A percentile compares a stretch with the other conserved stretches of the same genome.
phyloP scores from a whole-genome alignment of 2,113 vertebrate genomes.

The Etia nguti region DNA sequence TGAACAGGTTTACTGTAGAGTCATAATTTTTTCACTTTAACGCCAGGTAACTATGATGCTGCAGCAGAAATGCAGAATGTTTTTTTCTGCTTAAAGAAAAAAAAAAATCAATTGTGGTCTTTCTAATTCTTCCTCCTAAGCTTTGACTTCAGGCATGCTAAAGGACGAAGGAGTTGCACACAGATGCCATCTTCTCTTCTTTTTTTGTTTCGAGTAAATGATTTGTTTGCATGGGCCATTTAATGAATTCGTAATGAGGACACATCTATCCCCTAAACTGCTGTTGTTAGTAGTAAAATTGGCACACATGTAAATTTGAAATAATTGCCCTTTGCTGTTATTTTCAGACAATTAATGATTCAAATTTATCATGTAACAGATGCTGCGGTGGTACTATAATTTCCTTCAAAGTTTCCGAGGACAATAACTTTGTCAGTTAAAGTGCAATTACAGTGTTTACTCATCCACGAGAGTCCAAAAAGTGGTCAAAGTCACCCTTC shows the following conservation, averaged over 20 bases:
- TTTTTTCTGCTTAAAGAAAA: slow-evolving; percentile 4
- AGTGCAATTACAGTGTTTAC: slow-evolving; percentile 72
- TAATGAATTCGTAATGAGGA: neutral
- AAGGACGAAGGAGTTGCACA: slow-evolving; percentile 4
- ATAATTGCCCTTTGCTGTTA: neutral
- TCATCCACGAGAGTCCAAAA: slow-evolving; percentile 46
- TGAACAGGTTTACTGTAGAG: slow-evolving; percentile 63
- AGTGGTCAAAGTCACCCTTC: slow-evolving; percentile 25
- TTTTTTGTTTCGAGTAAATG: neutral
- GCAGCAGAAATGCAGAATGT: slow-evolving; percentile 43
- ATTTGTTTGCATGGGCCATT: neutral
- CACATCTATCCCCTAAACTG: neutral
- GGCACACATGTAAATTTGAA: neutral
- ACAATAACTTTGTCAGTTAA: slow-evolving; percentile 49
- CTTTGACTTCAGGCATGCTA: slow-evolving; percentile 11
- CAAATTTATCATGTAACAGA: slow-evolving; percentile 4
- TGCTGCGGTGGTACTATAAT: slow-evolving; percentile 44
- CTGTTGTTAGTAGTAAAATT: neutral
- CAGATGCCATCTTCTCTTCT: neutral
- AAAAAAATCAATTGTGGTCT: slow-evolving; percentile 16
- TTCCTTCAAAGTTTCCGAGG: slow-evolving; percentile 31
- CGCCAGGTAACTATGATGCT: slow-evolving; percentile 55
- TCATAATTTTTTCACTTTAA: slow-evolving; percentile 53
- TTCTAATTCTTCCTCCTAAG: slow-evolving; percentile 17
- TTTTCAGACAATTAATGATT: neutral